phyloP scores from a whole-genome alignment of 2,888 invertebrate species.

The Metacarcinus magister region DNA sequence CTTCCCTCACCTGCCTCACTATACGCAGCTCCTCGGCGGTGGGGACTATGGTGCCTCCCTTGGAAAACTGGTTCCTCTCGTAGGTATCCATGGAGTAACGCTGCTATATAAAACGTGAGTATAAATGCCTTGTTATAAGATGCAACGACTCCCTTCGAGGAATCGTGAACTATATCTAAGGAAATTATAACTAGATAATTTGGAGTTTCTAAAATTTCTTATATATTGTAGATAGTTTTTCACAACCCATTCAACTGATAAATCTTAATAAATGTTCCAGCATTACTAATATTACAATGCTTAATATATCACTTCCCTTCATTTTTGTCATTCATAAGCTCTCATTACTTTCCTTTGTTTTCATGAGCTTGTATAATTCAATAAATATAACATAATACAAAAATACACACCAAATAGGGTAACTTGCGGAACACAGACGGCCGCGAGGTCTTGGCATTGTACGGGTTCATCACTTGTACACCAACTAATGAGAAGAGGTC shows the following conservation, averaged over 20 bases:
- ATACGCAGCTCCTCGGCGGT: slow-evolving; percentile 92
- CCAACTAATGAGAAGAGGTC: slow-evolving; percentile 97
- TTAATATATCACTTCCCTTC: too few species aligned
- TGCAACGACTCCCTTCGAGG: neutral
- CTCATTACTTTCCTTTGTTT: too few species aligned
- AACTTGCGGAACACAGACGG: slow-evolving; percentile 81
- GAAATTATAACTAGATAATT: too few species aligned
- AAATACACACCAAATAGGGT: slow-evolving; percentile 73
- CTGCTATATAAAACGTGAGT: neutral
- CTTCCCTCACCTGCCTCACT: slow-evolving; percentile 89
- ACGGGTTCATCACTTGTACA: slow-evolving; percentile 87
- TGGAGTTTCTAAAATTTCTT: too few species aligned
- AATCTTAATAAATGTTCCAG: too few species aligned
- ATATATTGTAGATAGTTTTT: too few species aligned
- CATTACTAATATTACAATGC: too few species aligned
- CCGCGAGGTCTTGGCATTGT: slow-evolving; percentile 76
- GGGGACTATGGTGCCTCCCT: slow-evolving; percentile 84
- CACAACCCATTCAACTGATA: too few species aligned
- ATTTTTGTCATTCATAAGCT: too few species aligned
- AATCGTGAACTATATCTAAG: too few species aligned
- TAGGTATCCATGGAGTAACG: slow-evolving; percentile 81
- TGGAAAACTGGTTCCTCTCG: slow-evolving; percentile 75
- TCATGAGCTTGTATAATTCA: too few species aligned
- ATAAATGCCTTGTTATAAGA: neutral
- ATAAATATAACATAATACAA: neutral